Conservation (phyloP, 2,888 invertebrate genomes). For the Xanthia togata region DNA sequence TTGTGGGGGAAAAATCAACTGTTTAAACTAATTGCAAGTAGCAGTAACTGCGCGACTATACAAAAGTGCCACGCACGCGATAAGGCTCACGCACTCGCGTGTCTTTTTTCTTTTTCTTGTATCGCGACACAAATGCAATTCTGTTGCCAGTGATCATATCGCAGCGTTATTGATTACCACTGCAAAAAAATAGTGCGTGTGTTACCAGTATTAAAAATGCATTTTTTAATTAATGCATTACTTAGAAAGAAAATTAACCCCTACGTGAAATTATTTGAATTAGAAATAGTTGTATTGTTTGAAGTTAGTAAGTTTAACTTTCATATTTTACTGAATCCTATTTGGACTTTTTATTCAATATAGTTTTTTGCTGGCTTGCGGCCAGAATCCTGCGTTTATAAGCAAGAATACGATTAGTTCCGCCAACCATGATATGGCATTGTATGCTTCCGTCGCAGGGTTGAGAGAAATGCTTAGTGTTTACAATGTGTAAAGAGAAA, state of each 20-base stretch:
- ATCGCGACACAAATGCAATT: constrained; percentile 55
- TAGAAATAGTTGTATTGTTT: constrained; percentile 23
- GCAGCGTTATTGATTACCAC: constrained; percentile 54
- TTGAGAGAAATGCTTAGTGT: constrained; percentile 51
- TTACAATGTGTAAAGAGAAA: constrained; percentile 35
- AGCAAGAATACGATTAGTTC: constrained; percentile 57
- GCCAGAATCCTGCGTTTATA: constrained; percentile 54
- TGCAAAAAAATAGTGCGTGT: constrained; percentile 63
- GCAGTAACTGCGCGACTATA: constrained; percentile 41
- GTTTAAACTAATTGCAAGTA: constrained; percentile 61
- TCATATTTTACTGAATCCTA: constrained; percentile 27
- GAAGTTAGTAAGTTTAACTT: background rate
- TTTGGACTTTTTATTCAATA: constrained; percentile 55
- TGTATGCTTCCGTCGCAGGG: constrained; percentile 50
- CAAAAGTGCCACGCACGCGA: constrained; percentile 54
- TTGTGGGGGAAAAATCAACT: constrained; percentile 28
- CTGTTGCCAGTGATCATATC: constrained; percentile 57
- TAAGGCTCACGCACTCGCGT: constrained; percentile 56
- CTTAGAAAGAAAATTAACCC: constrained; percentile 27
- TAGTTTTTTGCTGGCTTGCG: constrained; percentile 44
- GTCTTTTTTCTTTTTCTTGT: constrained; percentile 32
- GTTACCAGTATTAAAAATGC: constrained; percentile 44
- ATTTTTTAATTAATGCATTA: constrained; percentile 44
- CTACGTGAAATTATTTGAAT: constrained; percentile 42
- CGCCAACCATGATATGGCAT: constrained; percentile 56